A percentile compares a stretch with the other conserved stretches of the same genome.
Evolutionary conservation across 2,888 invertebrate genomes (phyloP).

Genomic region (Tenthredo livida): DNA sequence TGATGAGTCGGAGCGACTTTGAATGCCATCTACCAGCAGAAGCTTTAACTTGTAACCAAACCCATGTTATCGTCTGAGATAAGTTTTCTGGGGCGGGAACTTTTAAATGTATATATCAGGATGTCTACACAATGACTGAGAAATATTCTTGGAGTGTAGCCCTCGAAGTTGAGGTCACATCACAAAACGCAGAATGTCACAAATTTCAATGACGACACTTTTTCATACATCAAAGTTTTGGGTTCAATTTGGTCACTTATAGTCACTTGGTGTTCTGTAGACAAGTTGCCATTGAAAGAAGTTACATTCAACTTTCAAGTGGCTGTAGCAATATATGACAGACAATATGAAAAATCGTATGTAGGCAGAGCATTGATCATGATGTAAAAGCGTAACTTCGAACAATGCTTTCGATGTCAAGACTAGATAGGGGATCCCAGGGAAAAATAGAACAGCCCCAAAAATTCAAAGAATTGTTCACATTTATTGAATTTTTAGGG

Average conservation of each 20-base stretch:
- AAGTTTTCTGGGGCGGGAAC: neutral
- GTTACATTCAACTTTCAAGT: neutral
- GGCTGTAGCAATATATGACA: neutral
- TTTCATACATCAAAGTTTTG: neutral
- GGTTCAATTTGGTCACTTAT: no score
- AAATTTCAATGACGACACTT: neutral
- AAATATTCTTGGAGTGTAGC: neutral
- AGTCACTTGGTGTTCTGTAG: neutral
- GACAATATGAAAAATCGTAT: neutral
- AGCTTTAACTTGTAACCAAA: neutral
- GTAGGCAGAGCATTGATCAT: neutral
- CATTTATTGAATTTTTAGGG: neutral
- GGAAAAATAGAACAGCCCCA: neutral
- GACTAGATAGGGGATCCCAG: neutral
- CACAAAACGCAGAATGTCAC: neutral
- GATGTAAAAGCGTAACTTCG: neutral
- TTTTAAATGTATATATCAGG: neutral
- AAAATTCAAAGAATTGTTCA: neutral
- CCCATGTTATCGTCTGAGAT: neutral
- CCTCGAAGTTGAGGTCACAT: neutral
- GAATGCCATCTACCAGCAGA: slow-evolving; percentile 16
- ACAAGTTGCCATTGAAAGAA: neutral
- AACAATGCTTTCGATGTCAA: neutral
- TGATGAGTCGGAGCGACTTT: neutral
- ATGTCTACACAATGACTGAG: neutral